Evolutionary conservation across 2,888 invertebrate genomes (phyloP), one percentile per base, ranked within the genome.

Genomic region (Rhorus exstirpatorius): DNA sequence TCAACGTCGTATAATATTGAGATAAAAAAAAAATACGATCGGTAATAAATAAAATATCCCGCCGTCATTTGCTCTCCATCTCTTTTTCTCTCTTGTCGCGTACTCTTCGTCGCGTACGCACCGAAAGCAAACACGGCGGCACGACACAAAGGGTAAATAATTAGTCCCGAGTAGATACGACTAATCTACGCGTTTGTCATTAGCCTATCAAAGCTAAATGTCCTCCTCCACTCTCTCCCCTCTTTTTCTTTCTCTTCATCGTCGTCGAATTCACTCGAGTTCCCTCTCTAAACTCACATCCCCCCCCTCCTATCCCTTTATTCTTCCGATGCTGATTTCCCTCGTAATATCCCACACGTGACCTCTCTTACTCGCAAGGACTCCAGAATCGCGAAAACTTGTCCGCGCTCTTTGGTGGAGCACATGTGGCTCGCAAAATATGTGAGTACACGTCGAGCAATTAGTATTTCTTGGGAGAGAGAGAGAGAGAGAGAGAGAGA

Each of bases 151-250:
- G 91, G 83, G 86, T 83, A 89, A 92, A 92, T 92, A 92, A 92
- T 92, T 92, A 92, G 92, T 88, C 86, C 84, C 88, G 84, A 78
- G 86, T 84, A 85, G 90, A 90, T 90, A 92, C 90, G 88, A 86
- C 86, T 92, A 91, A 92, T 92, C 92, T 91, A 91, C 88, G 88
- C 89, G 90, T 91, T 91, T 91, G 92, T 92, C 92, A 92, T 92
- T 92, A 92, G 91, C 90, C 92, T 92, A 92, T 92, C 92, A 91
- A 91, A 90, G 88, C 88, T 83, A 72, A 84, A 89, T 89, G 87
- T 85, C 85, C 85, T 81, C 79, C 78, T 74, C 60, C 74, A 71
- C 61, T 70, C 51, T 51, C 31, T 79, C 31, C 63, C 76, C 68
- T 14, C 10, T 46, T 78, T 26, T 63, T 24, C 35, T 41, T 46